Percentiles rank a stretch among this genome's conserved stretches.
Evolutionary conservation across 2,113 vertebrate genomes (phyloP).

Genomic region (Sarotherodon lohbergeri): DNA sequence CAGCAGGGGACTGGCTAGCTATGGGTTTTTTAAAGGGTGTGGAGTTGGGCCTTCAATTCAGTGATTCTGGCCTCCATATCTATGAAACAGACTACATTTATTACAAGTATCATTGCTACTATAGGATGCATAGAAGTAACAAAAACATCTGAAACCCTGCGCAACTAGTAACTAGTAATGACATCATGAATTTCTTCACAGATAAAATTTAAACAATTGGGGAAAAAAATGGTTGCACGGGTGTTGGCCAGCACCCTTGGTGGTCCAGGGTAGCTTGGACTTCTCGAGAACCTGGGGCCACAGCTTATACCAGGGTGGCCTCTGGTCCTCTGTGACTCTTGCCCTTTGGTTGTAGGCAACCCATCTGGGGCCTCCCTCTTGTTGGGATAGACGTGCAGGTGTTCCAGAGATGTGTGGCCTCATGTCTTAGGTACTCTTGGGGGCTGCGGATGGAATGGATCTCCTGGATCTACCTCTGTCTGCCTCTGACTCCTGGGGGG

Average conservation of each 20-base stretch:
- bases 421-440: not conserved
- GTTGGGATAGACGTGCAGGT: not conserved
- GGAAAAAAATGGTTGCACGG: not conserved
- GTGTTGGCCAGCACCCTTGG: not conserved
- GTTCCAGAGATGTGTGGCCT: not conserved
- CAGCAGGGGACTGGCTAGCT: too few species aligned
- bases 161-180: not conserved
- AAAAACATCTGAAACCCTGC: too few species aligned
- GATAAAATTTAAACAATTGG: not conserved
- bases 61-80: too few species aligned
- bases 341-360: not conserved
- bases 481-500: not conserved
- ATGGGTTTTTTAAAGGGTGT: too few species aligned
- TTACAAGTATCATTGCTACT: too few species aligned
- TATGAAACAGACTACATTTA: too few species aligned
- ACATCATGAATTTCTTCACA: not conserved
- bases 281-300: not conserved
- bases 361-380: not conserved
- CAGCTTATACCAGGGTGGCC: rapidly evolving
- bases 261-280: not conserved
- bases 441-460: not conserved
- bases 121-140: too few species aligned
- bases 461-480: not conserved
- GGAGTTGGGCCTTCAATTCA: too few species aligned
- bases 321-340: not conserved